Conservation (phyloP, 2,113 vertebrate species). For the Charadrius vociferus region DNA sequence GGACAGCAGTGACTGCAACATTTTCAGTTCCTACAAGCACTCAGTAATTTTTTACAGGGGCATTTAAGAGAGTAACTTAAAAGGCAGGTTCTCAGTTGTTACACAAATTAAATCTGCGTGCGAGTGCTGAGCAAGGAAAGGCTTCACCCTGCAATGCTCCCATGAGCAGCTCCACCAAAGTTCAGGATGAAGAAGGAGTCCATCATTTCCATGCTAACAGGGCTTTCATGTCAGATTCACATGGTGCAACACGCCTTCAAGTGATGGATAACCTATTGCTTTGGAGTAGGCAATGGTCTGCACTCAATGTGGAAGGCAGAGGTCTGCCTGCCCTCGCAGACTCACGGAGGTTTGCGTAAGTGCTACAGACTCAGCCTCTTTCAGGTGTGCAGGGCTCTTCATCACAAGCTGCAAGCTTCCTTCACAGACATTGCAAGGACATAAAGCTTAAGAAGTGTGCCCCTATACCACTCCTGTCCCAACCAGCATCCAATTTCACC, state of each 20-base stretch:
- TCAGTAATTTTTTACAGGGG: not conserved
- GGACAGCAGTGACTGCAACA: not conserved
- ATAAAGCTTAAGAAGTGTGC: not conserved
- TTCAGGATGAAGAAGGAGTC: not conserved
- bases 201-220: accelerated
- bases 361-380: not conserved
- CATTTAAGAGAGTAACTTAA: not conserved
- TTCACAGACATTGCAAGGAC: accelerated
- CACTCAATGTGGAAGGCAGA: no score
- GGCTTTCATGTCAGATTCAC: not conserved
- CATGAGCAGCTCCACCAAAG: not conserved
- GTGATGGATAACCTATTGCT: not conserved
- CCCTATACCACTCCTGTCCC: not conserved
- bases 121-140: not conserved
- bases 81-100: not conserved
- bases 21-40: not conserved
- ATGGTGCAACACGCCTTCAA: not conserved
- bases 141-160: not conserved
- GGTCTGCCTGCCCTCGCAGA: not conserved
- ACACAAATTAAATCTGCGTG: not conserved
- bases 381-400: not conserved
- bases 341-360: not conserved
- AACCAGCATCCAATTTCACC: not conserved
- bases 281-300: not conserved
- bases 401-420: not conserved